These are phyloP conservation scores for Brachionus calyciflorus DNA, from an alignment of 1,140 invertebrate species.

Conservation along the genomic window DNA sequence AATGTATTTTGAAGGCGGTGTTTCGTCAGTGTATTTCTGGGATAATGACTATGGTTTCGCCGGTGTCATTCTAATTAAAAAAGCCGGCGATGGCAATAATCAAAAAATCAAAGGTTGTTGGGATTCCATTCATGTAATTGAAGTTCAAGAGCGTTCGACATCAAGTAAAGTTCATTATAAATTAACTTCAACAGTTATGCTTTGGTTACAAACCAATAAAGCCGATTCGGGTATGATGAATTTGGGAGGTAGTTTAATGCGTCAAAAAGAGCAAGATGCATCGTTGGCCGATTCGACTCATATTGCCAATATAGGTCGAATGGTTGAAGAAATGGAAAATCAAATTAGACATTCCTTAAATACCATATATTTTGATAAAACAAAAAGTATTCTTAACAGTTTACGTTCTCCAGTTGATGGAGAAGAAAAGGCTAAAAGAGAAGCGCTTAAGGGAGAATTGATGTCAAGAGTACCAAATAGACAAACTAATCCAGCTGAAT, in stretches of 20 bases:
- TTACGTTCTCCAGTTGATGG: constrained; percentile 66
- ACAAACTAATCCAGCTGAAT: constrained; percentile 30
- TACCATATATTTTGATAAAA: constrained; percentile 99
- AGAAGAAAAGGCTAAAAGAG: constrained; percentile 44
- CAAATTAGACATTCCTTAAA: constrained; percentile 97
- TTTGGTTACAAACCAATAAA: constrained; percentile 96
- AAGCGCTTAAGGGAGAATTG: constrained; percentile 33
- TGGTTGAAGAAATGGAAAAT: constrained; percentile 91
- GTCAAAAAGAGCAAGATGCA: constrained; percentile 89
- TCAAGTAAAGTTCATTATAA: constrained; percentile 89
- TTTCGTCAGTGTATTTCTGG: constrained; percentile 98
- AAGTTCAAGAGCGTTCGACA: constrained; percentile 71
- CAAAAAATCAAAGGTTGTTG: constrained; percentile 92
- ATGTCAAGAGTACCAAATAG: constrained; percentile 39
- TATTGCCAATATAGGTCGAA: constrained; percentile 89
- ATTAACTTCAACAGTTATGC: constrained; percentile 95
- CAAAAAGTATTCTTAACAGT: constrained; percentile 96
- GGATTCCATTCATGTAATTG: constrained; percentile 99
- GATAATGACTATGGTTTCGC: constrained; percentile 93
- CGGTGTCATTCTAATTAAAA: constrained; percentile 97
- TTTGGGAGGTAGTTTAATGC: constrained; percentile 90
- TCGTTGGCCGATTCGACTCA: constrained; percentile 79
- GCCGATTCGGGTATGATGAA: constrained; percentile 96
- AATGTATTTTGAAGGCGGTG: constrained; percentile 98
- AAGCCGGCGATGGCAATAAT: constrained; percentile 88